These are phyloP conservation scores for Parnassius smintheus DNA, from an alignment of 2,888 invertebrate species.

Conservation along the genomic window DNA sequence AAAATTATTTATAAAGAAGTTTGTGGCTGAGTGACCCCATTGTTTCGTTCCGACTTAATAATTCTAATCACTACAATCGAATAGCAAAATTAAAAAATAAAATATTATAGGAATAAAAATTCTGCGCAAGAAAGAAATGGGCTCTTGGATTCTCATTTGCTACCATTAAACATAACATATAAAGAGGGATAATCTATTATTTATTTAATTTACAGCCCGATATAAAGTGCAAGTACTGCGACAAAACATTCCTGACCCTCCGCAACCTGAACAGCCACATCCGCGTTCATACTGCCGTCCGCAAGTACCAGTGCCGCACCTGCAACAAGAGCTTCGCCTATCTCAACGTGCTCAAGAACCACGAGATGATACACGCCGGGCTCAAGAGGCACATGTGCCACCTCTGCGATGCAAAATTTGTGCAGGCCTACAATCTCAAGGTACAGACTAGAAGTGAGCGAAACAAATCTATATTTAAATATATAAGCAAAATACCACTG, in stretches of 20 bases:
- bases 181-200: no score
- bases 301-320: conserved; percentile 81
- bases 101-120: no score
- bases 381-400: conserved; percentile 86
- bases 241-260: conserved; percentile 75
- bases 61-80: no score
- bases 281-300: conserved; percentile 80
- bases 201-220: conserved; percentile 59
- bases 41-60: no score
- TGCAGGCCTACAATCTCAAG: conserved; percentile 71
- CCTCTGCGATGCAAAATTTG: conserved; percentile 83
- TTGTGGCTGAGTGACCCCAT: no score
- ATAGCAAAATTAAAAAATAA: no score
- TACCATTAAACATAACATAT: no score
- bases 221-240: conserved; percentile 70
- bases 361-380: conserved; percentile 86
- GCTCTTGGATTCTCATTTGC: no score
- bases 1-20: no score
- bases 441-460: conserved; percentile 36
- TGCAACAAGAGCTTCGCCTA: conserved; percentile 85
- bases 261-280: conserved; percentile 82
- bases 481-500: not conserved
- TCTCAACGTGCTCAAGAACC: conserved; percentile 85
- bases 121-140: no score
- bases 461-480: not conserved